Evolutionary conservation across 2,113 vertebrate species (phyloP).

Genomic region (Xiphophorus maculatus): DNA sequence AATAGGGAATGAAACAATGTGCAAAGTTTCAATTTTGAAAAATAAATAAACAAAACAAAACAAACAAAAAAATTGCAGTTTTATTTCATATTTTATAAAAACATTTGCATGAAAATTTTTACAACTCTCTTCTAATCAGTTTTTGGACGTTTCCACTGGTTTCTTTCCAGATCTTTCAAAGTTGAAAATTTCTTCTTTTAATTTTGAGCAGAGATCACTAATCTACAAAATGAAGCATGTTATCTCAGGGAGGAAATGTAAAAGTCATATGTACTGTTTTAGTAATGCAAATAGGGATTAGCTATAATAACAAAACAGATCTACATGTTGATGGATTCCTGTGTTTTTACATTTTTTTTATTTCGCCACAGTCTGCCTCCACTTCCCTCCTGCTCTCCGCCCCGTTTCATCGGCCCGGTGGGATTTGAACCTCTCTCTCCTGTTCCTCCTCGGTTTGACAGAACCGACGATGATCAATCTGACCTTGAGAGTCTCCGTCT

Average conservation of each 20-base stretch:
- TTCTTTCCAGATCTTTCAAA: not conserved
- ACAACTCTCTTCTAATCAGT: too few species aligned
- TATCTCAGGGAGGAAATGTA: not conserved
- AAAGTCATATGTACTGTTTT: not conserved
- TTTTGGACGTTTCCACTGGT: too few species aligned
- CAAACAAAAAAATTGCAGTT: too few species aligned
- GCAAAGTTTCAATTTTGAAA: too few species aligned
- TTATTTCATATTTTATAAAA: too few species aligned
- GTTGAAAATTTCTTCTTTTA: not conserved
- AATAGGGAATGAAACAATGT: too few species aligned
- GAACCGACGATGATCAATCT: constrained; percentile 59
- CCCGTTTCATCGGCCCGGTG: not conserved
- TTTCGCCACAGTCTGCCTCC: not conserved
- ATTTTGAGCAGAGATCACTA: not conserved
- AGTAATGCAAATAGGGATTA: not conserved
- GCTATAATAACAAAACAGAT: not conserved
- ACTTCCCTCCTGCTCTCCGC: not conserved
- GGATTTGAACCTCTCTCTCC: not conserved
- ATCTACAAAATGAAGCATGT: not conserved
- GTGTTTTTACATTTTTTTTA: not conserved
- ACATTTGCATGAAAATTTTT: too few species aligned
- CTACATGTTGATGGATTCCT: not conserved
- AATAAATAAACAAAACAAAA: too few species aligned
- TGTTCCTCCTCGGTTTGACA: not conserved
- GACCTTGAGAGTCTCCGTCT: constrained; percentile 68